Conservation (phyloP, 2,888 invertebrate species). For the Synergus itoensis region DNA sequence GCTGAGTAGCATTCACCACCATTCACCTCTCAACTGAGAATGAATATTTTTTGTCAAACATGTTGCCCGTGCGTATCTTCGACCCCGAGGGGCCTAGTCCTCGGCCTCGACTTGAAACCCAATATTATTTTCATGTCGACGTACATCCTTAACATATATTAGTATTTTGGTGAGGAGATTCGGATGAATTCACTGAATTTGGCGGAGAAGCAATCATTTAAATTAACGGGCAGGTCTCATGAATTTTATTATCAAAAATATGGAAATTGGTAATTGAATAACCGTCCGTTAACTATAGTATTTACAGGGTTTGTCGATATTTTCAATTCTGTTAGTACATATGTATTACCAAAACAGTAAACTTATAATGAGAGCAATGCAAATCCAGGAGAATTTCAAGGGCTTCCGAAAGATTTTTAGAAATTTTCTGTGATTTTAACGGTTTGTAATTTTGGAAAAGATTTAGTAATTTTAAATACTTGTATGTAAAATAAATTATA, state of each 20-base stretch:
- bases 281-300: background rate
- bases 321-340: no score
- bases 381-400: no score
- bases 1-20: constrained; percentile 20
- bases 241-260: background rate
- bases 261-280: background rate
- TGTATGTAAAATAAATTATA: no score
- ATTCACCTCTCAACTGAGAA: constrained; percentile 38
- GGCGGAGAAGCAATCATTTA: background rate
- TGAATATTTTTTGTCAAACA: constrained; percentile 40
- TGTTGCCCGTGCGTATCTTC: constrained; percentile 27
- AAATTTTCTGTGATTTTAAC: no score
- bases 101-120: constrained; percentile 10
- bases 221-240: background rate
- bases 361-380: no score
- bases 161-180: background rate
- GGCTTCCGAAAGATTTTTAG: no score
- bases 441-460: no score
- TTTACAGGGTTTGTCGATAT: no score
- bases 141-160: background rate
- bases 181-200: constrained; percentile 1
- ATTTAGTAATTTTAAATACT: no score
- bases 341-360: no score
- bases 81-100: background rate
- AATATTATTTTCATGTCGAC: constrained; percentile 26